These are phyloP conservation scores for Columba guinea DNA, from an alignment of 2,797 vertebrate species.

Conservation along the genomic window DNA sequence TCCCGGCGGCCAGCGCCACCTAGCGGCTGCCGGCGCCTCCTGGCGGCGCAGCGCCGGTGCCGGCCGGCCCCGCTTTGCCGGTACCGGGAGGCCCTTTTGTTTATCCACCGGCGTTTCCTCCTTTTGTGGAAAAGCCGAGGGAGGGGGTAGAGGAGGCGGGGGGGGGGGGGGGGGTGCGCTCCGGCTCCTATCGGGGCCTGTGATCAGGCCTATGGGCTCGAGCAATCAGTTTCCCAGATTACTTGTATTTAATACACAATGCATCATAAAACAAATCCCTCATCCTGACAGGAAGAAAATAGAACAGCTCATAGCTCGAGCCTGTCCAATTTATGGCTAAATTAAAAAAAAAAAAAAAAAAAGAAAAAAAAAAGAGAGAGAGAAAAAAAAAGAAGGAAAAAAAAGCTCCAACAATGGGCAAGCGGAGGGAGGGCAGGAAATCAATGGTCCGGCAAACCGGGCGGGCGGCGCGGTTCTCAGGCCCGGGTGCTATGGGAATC, in stretches of 20 bases:
- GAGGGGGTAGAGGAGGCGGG: neutral
- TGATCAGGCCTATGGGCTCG: slow-evolving; percentile 83
- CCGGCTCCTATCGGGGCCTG: slow-evolving; percentile 76
- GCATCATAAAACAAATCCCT: slow-evolving; percentile 99
- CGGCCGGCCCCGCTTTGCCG: slow-evolving; percentile 45
- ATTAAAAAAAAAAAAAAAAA: slow-evolving; percentile 92
- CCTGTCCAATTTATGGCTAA: slow-evolving; percentile 98
- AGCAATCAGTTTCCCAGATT: slow-evolving; percentile 97
- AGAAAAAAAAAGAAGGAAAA: slow-evolving; percentile 85
- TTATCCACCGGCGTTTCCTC: slow-evolving; percentile 77
- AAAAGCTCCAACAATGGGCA: slow-evolving; percentile 87
- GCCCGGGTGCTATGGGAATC: slow-evolving; percentile 85
- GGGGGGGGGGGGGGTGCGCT: neutral
- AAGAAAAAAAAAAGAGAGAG: slow-evolving; percentile 79
- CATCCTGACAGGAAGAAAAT: slow-evolving; percentile 99
- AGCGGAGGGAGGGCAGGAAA: slow-evolving; percentile 88
- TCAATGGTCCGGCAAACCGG: slow-evolving; percentile 86
- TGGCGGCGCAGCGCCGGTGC: neutral
- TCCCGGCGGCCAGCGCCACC: slow-evolving; percentile 16
- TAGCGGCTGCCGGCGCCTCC: neutral
- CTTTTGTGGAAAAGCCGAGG: slow-evolving; percentile 68
- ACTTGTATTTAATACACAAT: slow-evolving; percentile 99
- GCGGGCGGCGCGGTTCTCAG: slow-evolving; percentile 86
- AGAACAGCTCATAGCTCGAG: slow-evolving; percentile 96
- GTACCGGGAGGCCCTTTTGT: slow-evolving; percentile 76